Evolutionary conservation across 2,888 invertebrate genomes (phyloP).

Genomic region (Apodemia zela): DNA sequence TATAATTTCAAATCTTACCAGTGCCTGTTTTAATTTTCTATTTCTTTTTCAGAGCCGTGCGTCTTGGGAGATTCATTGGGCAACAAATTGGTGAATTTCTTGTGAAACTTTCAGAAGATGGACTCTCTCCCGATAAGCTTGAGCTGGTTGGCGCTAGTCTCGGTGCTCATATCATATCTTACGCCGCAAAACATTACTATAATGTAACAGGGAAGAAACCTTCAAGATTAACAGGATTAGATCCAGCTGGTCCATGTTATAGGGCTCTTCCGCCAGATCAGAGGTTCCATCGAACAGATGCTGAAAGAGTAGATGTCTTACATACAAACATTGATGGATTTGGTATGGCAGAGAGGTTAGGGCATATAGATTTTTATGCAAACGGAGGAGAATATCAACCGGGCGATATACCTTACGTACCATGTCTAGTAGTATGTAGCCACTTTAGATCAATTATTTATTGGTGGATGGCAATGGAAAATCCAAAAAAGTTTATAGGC

Average conservation of each 20-base stretch:
- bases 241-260: constrained; percentile 69
- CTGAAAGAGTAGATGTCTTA: constrained; percentile 51
- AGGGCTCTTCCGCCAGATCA: constrained; percentile 46
- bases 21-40: neutral
- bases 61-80: constrained; percentile 54
- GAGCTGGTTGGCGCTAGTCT: constrained; percentile 63
- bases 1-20: neutral
- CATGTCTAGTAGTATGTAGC: constrained; percentile 62
- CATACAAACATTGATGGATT: constrained; percentile 74
- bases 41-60: constrained; percentile 56
- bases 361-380: constrained; percentile 64
- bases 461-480: constrained; percentile 68
- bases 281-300: constrained; percentile 50
- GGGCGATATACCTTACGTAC: constrained; percentile 54
- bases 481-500: constrained; percentile 63
- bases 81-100: constrained; percentile 60
- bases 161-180: constrained; percentile 56
- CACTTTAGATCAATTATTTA: constrained; percentile 54
- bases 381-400: constrained; percentile 72
- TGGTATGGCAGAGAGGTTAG: constrained; percentile 61
- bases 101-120: constrained; percentile 47
- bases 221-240: constrained; percentile 57
- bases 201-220: constrained; percentile 54
- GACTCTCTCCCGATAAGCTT: constrained; percentile 50
- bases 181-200: constrained; percentile 60